Conservation (phyloP, 2,113 vertebrate genomes). For the Semicossyphus pulcher region DNA sequence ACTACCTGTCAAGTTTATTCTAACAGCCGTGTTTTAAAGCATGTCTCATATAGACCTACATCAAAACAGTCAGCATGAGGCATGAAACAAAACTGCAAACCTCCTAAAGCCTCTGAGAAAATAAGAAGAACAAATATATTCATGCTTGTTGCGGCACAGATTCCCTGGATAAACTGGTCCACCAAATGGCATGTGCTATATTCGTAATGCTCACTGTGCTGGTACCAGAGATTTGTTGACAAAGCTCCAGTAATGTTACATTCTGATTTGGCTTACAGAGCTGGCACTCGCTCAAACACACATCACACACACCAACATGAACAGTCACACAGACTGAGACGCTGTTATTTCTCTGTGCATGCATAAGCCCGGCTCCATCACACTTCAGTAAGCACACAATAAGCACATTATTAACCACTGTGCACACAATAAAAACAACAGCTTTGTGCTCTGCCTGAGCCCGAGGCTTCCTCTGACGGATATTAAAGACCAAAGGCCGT, state of each 20-base stretch:
- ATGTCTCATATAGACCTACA: not conserved
- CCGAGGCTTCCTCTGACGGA: conserved; percentile 30
- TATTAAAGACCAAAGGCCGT: conserved; percentile 50
- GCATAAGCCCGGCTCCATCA: not conserved
- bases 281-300: conserved; percentile 17
- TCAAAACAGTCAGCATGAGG: not conserved
- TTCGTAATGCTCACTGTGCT: conserved; percentile 33
- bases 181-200: conserved; percentile 42
- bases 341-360: conserved; percentile 6
- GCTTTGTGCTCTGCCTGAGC: conserved; percentile 11
- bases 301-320: not conserved
- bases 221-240: conserved; percentile 40
- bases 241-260: conserved; percentile 45
- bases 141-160: not conserved
- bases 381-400: conserved; percentile 25
- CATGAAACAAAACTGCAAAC: not conserved
- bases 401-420: conserved; percentile 26
- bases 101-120: not conserved
- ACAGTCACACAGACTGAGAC: not conserved
- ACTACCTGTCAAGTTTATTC: too few relatives aligned
- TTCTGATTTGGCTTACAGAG: conserved; percentile 27
- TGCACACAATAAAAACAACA: conserved; percentile 32
- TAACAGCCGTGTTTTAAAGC: too few relatives aligned
- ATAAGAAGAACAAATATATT: not conserved
- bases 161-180: conserved; percentile 6